Base-by-base conservation (phyloP, 2,797 vertebrate genomes). In the Mus minutoides region DNA sequence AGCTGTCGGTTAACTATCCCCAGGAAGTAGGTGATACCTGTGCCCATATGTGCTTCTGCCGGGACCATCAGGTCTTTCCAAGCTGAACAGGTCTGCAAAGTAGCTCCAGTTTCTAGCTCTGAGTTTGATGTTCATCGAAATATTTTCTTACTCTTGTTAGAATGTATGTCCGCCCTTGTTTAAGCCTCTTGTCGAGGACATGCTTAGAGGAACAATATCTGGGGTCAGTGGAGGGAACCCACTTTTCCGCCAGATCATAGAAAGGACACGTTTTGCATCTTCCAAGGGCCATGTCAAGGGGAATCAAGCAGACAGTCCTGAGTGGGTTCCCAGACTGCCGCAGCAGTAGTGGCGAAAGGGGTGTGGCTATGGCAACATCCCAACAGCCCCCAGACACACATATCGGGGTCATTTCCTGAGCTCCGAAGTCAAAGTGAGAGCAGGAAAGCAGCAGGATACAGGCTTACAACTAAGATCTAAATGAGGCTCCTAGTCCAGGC, bases 1-100 rank as follows among this genome's bases (percentile, higher is more conserved):
- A 22, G 22, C 13, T 71, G 0, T 24, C 6, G 52, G 4, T 17
- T 34, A 26, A 10, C 58, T 58, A 54, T 37, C 40, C 3, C 11
- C 0, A 0, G 12, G 16, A 69, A 40, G 21, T 13, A 0, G 2
- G 8, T 43, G 8, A n/a, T 12, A 2, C 4, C 9, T 58, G 7
- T 13, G 3, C 31, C 8, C 67, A 10, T 24, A 10, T 40, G 19
- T 26, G 46, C 2, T 14, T n/a, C 4, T 24, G 49, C 79, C 0
- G 0, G 37, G n/a, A 21, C 31, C 56, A n/a, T 37, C 10, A 3
- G 34, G 2, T 16, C 2, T 26, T 91, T 29, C 12, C 1, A 67
- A 43, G 69, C 21, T 0, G 8, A 31, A 73, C 54, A 43, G 26
- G 73, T 64, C 88, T 40, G 0, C 26, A 52, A 31, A 26, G 14